Evolutionary conservation across 1,140 invertebrate species (phyloP), one percentile per base, ranked within the genome.

Genomic region (Caenorhabditis elegans): DNA sequence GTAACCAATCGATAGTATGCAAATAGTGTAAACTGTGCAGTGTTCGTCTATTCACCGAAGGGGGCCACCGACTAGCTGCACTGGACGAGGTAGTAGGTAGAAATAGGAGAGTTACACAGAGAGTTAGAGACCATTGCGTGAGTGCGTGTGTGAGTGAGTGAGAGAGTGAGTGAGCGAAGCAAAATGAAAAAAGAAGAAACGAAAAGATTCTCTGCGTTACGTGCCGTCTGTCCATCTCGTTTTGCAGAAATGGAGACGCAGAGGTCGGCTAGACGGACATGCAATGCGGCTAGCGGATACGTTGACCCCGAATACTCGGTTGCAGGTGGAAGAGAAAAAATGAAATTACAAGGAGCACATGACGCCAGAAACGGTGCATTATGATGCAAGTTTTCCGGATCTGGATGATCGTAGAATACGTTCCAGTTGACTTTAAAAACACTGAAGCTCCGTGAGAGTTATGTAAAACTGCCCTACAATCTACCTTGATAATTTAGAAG

Each of bases 21-120:
- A 70, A 70, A 70, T 70, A 70, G 60, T 70, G 60, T 70, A 70
- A 70, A 70, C 60, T 39, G 60, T 39, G 34, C 60, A 22, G 60
- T 70, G 60, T 70, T 70, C 60, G 34, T 70, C 60, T 22, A 53
- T 53, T 53, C 49, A 53, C 4, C 55, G 34, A 31, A 43, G 34
- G 34, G 34, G 34, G 34, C 34, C 34, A 39, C 60, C n/a, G 26
- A 43, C 39, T 5, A 43, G n/a, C 60, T 70, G 60, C 60, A 70
- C 60, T 22, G 60, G 22, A 39, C 17, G 34, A 70, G 22, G 43
- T 70, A 70, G 60, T 36, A 28, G 26, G 34, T 1, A 43, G 60
- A 36, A 22, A 36, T 3, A 8, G n/a, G n/a, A 6, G 5, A 39
- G 34, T 13, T 24, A 22, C 3, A 13, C 2, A 19, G 60, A 70